Base-by-base conservation (phyloP, 2,113 vertebrate species). In the Uropsilus gracilis region DNA sequence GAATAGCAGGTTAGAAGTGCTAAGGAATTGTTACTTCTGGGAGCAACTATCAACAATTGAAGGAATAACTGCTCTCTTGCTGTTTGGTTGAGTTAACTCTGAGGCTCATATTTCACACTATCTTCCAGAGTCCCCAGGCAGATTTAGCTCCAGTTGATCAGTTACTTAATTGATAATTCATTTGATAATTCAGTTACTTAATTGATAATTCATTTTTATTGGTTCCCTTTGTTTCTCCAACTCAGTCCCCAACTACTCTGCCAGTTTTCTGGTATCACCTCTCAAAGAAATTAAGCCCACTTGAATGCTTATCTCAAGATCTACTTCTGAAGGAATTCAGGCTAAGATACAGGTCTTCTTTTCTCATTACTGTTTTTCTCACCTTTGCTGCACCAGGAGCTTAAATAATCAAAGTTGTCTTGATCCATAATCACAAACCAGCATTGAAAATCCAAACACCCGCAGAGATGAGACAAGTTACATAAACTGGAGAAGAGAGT, bases 401-500 rank as follows among this genome's bases (percentile, higher is more conserved):
- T 77, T 96, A 85, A 86, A 59, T 93, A 81, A 96, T 61, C 42
- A 12, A 81, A 91, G 39, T 72, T 81, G 55, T 89, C 55, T 73
- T 90, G 57, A 75, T 71, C 68, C 24, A 63, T 86, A 69, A 77
- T 89, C 80, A 80, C 82, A 91, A 93, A 66, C 48, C 44, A 91
- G 50, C 83, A 69, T 72, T 93, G 75, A 96, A 96, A 94, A 76
- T 89, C 48, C 42, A 83, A 91, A 91, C 87, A 77, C 89, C 84
- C 89, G 86, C 83, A 93, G 94, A 95, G 66, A 91, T 22, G 18
- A 95, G 87, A 78, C 78, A 64, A 90, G 84, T 96, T 84, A 90
- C 66, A 93, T 94, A 97, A 96, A 86, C 66, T 64, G 80, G 46
- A 96, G 64, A 95, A 92, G 55, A 5, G 30, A 91, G 87, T 87